Conservation (phyloP, 2,888 invertebrate genomes). For the Buathra laborator region DNA sequence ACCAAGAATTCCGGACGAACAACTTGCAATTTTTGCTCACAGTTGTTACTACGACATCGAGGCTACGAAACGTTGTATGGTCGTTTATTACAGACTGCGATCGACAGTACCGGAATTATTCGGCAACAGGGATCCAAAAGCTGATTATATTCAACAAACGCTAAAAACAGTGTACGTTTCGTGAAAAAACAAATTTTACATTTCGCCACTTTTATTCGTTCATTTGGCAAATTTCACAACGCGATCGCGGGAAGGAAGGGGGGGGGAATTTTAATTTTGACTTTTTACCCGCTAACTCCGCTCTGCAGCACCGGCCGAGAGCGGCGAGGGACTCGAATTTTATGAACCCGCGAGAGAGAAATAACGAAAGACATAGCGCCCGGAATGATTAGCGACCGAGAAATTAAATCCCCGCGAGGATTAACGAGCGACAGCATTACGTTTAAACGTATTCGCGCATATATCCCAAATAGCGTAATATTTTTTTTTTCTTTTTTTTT, state of each 20-base stretch:
- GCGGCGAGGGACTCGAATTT: constrained; percentile 34
- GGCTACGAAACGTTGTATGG: constrained; percentile 88
- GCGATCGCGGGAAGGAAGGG: background rate
- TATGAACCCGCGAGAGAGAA: constrained; percentile 21
- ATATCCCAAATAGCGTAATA: too few species aligned
- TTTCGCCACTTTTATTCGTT: background rate
- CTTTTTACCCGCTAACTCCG: background rate
- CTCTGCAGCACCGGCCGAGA: background rate
- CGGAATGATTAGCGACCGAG: constrained; percentile 48
- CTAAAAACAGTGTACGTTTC: constrained; percentile 85
- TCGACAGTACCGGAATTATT: constrained; percentile 89
- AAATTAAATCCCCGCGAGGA: constrained; percentile 55
- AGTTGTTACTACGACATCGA: constrained; percentile 89
- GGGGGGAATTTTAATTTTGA: constrained; percentile 24
- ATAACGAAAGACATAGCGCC: constrained; percentile 11
- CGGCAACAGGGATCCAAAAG: constrained; percentile 86
- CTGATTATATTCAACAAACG: constrained; percentile 82
- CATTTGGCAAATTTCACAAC: background rate
- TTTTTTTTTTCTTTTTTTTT: background rate
- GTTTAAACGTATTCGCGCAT: background rate
- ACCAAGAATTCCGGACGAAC: constrained; percentile 86
- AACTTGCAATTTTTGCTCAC: constrained; percentile 89
- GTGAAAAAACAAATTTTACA: constrained; percentile 79
- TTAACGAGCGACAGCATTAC: constrained; percentile 45
- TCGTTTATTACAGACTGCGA: constrained; percentile 88